phyloP scores from a whole-genome alignment of 2,113 vertebrate genomes.

The Pachyramphus minor region DNA sequence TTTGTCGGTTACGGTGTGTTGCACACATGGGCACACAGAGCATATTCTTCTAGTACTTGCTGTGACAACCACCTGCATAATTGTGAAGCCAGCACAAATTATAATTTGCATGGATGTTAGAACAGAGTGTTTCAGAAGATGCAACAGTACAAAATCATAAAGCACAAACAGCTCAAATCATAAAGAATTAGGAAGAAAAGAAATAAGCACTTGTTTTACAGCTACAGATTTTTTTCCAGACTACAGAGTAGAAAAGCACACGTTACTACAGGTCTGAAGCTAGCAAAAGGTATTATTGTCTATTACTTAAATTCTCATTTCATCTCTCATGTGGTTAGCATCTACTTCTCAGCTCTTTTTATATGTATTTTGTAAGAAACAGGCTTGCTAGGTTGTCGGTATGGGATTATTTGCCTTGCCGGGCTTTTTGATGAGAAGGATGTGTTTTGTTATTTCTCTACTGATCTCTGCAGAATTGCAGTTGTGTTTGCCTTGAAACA shows the following conservation, averaged over 20 bases:
- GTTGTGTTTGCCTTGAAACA: neutral
- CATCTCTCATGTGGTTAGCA: neutral
- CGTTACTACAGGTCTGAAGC: neutral
- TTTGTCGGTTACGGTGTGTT: neutral
- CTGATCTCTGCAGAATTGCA: neutral
- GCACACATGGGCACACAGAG: neutral
- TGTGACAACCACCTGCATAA: neutral
- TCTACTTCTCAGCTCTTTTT: neutral
- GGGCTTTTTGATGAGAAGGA: neutral
- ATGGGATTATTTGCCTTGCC: neutral
- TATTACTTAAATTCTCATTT: neutral
- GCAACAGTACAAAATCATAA: neutral
- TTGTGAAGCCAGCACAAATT: neutral
- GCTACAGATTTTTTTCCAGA: neutral
- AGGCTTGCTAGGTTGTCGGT: neutral
- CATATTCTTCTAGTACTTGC: neutral
- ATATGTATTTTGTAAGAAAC: neutral
- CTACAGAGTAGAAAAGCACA: neutral
- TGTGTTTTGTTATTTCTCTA: neutral
- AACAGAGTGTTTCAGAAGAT: neutral
- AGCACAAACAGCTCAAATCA: neutral
- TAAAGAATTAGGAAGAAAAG: neutral
- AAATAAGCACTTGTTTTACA: neutral
- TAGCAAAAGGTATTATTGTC: neutral
- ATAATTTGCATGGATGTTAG: neutral